Evolutionary conservation across 2,113 vertebrate genomes (phyloP).

Genomic region (Illadopsis cleaveri): DNA sequence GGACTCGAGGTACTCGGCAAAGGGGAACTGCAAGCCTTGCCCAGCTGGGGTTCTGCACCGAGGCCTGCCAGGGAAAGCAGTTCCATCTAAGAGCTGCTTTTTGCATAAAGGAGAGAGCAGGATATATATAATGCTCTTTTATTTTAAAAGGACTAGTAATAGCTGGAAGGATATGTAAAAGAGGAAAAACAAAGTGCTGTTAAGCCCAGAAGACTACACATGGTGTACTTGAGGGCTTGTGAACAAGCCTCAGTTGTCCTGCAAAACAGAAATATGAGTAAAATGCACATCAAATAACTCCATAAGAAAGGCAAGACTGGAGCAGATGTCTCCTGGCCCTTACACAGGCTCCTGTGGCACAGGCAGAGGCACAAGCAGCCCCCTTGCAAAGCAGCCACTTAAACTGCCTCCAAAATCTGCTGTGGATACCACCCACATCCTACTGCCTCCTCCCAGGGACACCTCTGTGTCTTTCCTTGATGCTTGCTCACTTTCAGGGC

Average conservation of each 20-base stretch:
- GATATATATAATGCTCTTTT: fast-evolving
- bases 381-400: neutral
- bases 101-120: neutral
- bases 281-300: neutral
- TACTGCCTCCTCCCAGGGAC: neutral
- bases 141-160: neutral
- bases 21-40: neutral
- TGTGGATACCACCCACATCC: no score
- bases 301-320: neutral
- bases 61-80: neutral
- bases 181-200: neutral
- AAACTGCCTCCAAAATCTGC: neutral
- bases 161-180: neutral
- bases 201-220: neutral
- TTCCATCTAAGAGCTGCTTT: neutral
- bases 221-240: neutral
- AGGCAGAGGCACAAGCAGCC: neutral
- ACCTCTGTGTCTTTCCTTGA: neutral
- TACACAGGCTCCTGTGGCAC: neutral
- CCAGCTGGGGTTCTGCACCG: fast-evolving
- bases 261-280: neutral
- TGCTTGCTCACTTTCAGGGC: neutral
- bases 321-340: neutral
- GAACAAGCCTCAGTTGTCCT: neutral
- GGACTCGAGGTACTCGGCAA: fast-evolving